Evolutionary conservation across 1,140 invertebrate genomes (phyloP).

Genomic region (Bemisia tabaci): DNA sequence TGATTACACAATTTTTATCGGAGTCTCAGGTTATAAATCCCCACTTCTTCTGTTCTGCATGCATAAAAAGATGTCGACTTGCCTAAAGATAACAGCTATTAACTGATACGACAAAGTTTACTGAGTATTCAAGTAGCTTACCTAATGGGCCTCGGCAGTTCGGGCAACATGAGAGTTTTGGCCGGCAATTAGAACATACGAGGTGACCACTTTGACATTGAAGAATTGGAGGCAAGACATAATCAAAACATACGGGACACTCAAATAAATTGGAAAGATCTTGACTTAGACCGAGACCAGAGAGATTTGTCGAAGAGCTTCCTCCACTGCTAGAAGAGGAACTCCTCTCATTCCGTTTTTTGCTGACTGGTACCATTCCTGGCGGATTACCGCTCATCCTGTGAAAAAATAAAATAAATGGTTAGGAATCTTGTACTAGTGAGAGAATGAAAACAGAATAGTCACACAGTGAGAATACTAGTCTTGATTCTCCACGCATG

Average conservation of each 20-base stretch:
- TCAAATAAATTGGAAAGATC: slow-evolving; percentile 57
- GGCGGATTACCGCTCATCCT: background rate
- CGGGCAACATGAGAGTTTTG: slow-evolving; percentile 92
- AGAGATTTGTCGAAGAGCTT: background rate
- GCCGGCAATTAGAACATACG: slow-evolving; percentile 87
- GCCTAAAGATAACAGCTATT: too few species aligned
- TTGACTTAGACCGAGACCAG: background rate
- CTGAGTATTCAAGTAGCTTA: too few species aligned
- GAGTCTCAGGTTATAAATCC: too few species aligned
- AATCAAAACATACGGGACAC: slow-evolving; percentile 99
- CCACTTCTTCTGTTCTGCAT: too few species aligned
- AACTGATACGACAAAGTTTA: too few species aligned
- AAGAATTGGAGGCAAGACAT: slow-evolving; percentile 91
- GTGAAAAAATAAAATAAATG: background rate
- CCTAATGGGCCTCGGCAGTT: slow-evolving; percentile 90
- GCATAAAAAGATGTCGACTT: too few species aligned
- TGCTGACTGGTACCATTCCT: background rate
- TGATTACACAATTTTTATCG: too few species aligned
- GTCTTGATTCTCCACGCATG: background rate
- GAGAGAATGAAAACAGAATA: background rate
- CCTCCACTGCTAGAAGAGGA: background rate
- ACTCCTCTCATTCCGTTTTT: background rate
- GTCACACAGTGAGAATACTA: background rate
- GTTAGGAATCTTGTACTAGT: background rate
- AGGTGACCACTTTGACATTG: slow-evolving; percentile 79